These are phyloP conservation scores for Boloria euphrosyne DNA, from an alignment of 2,888 invertebrate species.

Conservation along the genomic window DNA sequence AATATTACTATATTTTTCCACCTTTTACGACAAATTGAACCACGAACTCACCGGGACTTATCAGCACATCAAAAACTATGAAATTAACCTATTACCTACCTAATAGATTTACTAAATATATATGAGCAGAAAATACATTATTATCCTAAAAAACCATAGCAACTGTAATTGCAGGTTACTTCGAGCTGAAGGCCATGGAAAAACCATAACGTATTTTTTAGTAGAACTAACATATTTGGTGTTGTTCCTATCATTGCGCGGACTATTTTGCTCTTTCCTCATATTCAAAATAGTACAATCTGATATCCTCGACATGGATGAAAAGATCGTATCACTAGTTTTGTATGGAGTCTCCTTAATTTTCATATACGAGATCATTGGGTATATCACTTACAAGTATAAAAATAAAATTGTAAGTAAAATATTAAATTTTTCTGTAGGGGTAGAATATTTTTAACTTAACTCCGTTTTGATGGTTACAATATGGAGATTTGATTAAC, in stretches of 20 bases:
- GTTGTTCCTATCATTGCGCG: conserved; percentile 75
- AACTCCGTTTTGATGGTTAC: no score
- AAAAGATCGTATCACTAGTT: conserved; percentile 62
- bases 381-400: conserved; percentile 69
- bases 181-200: conserved; percentile 72
- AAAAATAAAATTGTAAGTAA: conserved; percentile 62
- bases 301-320: conserved; percentile 65
- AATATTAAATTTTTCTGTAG: neutral
- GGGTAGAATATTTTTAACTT: conserved; percentile 6
- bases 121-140: no score
- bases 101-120: no score
- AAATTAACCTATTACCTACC: no score
- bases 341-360: conserved; percentile 71
- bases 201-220: conserved; percentile 63
- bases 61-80: neutral
- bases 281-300: conserved; percentile 64
- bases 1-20: no score
- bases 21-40: no score
- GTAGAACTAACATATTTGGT: conserved; percentile 78
- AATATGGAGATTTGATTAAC: no score
- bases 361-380: conserved; percentile 71
- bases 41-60: neutral
- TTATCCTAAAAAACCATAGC: neutral
- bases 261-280: conserved; percentile 78
- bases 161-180: conserved; percentile 72